Evolutionary conservation across 1,140 invertebrate species (phyloP), one percentile per base, ranked within the genome.

Genomic region (Macrobrachium nipponense): DNA sequence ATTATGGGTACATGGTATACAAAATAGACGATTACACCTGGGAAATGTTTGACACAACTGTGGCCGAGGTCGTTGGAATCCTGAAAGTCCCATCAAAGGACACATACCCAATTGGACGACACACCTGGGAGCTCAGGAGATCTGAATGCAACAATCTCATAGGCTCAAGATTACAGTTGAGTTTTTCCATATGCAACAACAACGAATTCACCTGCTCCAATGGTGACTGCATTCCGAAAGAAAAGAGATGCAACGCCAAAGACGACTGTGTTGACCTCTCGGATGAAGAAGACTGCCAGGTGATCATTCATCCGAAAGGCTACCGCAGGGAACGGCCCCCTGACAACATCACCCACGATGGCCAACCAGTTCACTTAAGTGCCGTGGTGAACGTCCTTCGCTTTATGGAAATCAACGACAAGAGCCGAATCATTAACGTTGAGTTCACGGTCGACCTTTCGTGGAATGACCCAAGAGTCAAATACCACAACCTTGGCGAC

Each of bases 181-280:
- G 87, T 44, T 85, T 88, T 61, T 88, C 87, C 61, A 83, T 83
- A 51, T 87, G 86, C 59, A 64, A 83, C 43, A 83, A 80, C 58
- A 62, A 87, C 80, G 68, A 89, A 43, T 89, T 89, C 78, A 87
- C 84, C 6, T 89, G 88, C 62, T 79, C 82, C 82, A 89, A 86
- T 64, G 88, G 88, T 23, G 84, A 82, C 70, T 89, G 88, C 70
- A 84, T 89, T 14, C 77, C 81, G 8, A 83, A 79, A 18, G 70
- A 77, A 23, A 60, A 61, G 20, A 81, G 88, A 17, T 89, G 86
- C 58, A 88, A 89, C 27, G 87, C 84, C 44, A 77, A 86, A 73
- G 80, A 79, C 64, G 82, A 89, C 78, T 89, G 88, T 70, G n/a
- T 61, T 44, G 88, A 89, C 78, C 82, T 82, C 23, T 87, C 86